Evolutionary conservation across 2,797 vertebrate genomes (phyloP).

Genomic region (Arrhamphus sclerolepis): DNA sequence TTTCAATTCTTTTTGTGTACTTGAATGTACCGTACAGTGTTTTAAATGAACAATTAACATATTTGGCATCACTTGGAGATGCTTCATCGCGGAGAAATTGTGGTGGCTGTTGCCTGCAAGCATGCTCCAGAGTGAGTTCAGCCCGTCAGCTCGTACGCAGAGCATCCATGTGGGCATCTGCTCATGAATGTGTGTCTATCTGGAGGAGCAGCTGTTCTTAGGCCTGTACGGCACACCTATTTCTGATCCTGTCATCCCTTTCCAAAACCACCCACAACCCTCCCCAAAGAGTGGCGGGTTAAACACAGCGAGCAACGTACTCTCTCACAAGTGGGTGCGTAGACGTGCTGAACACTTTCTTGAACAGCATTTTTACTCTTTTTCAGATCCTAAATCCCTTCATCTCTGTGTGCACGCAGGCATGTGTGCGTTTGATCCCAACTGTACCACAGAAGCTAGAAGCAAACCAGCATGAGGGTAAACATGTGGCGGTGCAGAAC

Average conservation of each 20-base stretch:
- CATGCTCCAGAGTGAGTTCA: constrained; percentile 49
- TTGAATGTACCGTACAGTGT: no score
- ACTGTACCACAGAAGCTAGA: constrained; percentile 43
- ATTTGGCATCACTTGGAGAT: no score
- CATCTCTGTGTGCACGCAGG: constrained; percentile 28
- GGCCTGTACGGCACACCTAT: constrained; percentile 36
- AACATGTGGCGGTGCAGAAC: no score
- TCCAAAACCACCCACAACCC: constrained; percentile 61
- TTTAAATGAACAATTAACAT: no score
- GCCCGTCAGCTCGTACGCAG: constrained; percentile 33
- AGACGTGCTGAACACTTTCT: constrained; percentile 34
- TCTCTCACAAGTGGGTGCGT: constrained; percentile 26
- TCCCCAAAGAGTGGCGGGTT: constrained; percentile 47
- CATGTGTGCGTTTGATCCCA: constrained; percentile 23
- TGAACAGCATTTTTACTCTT: constrained; percentile 46
- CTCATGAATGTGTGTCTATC: constrained; percentile 41
- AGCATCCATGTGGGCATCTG: constrained; percentile 27
- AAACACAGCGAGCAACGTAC: constrained; percentile 48
- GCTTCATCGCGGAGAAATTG: no score
- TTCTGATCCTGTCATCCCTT: constrained; percentile 62
- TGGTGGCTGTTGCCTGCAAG: constrained; percentile 44
- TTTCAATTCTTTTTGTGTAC: no score
- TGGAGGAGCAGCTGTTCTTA: constrained; percentile 48
- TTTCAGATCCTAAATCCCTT: constrained; percentile 47
- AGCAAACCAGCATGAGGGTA: constrained; percentile 10